Percentiles rank a stretch among this genome's conserved stretches.
Evolutionary conservation across 2,888 invertebrate genomes (phyloP).

Genomic region (Cosmopolites sordidus): DNA sequence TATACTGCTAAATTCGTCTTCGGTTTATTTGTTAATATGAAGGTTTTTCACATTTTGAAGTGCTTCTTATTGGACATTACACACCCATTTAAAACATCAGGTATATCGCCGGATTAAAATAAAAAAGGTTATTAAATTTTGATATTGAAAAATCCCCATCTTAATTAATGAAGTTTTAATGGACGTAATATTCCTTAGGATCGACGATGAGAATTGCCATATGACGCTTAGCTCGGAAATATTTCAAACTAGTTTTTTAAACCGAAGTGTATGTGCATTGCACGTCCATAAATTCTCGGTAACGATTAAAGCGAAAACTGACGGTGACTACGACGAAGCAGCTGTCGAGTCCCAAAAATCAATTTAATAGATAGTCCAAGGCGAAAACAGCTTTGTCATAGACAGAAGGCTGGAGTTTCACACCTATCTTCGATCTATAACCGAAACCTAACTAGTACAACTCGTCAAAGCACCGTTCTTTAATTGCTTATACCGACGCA

Average conservation of each 20-base stretch:
- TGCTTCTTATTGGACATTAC: too few species aligned
- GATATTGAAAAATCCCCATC: too few species aligned
- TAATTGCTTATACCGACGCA: slow-evolving; percentile 3
- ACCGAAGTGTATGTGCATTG: not conserved
- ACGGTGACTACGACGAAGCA: slow-evolving; percentile 31
- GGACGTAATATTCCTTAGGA: too few species aligned
- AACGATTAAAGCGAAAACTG: slow-evolving; percentile 18
- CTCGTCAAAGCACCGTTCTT: slow-evolving; percentile 25
- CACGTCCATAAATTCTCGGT: slow-evolving; percentile 21
- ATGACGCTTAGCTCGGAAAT: not conserved
- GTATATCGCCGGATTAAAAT: too few species aligned
- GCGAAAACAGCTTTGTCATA: slow-evolving; percentile 44
- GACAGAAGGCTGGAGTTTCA: slow-evolving; percentile 46
- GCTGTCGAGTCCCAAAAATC: slow-evolving; percentile 41
- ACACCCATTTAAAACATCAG: too few species aligned
- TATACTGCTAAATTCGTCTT: too few species aligned
- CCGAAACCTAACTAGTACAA: slow-evolving; percentile 36
- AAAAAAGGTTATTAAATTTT: too few species aligned
- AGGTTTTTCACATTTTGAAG: too few species aligned
- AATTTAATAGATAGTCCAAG: slow-evolving; percentile 46
- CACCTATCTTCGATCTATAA: slow-evolving; percentile 42
- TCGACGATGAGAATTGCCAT: not conserved
- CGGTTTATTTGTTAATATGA: too few species aligned
- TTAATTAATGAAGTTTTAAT: too few species aligned
- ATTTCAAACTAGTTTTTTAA: slow-evolving; percentile 4